Base-by-base conservation (phyloP, 2,113 vertebrate genomes). In the Tyrannus savana region DNA sequence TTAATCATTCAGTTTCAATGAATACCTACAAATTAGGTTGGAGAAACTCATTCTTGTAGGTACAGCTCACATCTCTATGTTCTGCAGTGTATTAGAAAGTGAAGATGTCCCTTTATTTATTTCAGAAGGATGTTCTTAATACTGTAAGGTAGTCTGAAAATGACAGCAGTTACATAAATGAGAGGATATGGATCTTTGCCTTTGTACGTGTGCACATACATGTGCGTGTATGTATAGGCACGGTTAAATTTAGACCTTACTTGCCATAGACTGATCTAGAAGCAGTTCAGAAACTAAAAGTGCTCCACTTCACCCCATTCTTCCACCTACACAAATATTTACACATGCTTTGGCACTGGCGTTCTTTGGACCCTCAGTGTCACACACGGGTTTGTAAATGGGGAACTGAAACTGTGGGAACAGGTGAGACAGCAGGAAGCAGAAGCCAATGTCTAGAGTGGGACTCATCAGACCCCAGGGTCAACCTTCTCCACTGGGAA, bases 221-320 rank as follows among this genome's bases (percentile, higher is more conserved):
- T 37, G 16, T 23, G 5, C 25, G 24, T 72, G 31, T 47, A 25
- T 46, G 10, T 22, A 17, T 18, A 30, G 37, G 39, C n/a, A 71
- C 19, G 0, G 2, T 60, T 64, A 74, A 24, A 22, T 68, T 67
- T 79, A 27, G 24, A 44, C 79, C 58, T 81, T 35, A 28, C 59
- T 87, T 94, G 60, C 37, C 60, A 49, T 59, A 84, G 47, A 47
- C 39, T 75, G 53, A 87, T 79, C 41, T 66, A 72, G 56, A 84
- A 91, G 28, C 17, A 79, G 33, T 75, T 78, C 27, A 30, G 60
- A 68, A 39, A 64, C 7, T 41, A 33, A 30, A 78, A 71, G 37
- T 50, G 12, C 25, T 87, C 49, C 39, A 37, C 4, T 27, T 27
- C 37, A 19, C 18, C 5, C 6, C 5, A 2, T 1, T 0, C 27